Conservation (phyloP, 2,797 vertebrate genomes). For the Telmatherina bonti region DNA sequence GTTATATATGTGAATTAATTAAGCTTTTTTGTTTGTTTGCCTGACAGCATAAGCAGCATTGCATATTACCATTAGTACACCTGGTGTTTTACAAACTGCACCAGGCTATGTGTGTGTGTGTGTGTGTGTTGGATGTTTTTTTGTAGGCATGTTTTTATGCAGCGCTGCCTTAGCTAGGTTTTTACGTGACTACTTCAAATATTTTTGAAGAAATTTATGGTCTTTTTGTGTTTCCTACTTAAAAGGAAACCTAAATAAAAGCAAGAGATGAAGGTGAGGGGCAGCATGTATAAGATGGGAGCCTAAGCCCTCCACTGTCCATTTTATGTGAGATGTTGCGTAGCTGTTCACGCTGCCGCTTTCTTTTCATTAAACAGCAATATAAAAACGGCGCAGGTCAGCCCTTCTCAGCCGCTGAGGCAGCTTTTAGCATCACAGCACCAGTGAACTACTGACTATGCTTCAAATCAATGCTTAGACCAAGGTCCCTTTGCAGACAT, state of each 20-base stretch:
- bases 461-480: constrained; percentile 65
- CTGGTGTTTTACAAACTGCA: constrained; percentile 31
- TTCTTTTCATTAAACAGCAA: constrained; percentile 83
- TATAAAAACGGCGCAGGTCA: constrained; percentile 85
- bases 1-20: background rate
- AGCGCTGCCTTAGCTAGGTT: background rate
- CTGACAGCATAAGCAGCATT: constrained; percentile 18
- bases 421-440: constrained; percentile 68
- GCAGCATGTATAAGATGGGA: constrained; percentile 31
- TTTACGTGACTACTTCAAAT: constrained; percentile 47
- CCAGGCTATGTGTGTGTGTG: background rate
- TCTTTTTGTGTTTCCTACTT: constrained; percentile 37
- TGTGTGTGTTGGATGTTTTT: background rate
- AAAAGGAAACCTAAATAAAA: constrained; percentile 66
- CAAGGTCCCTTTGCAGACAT: constrained; percentile 45
- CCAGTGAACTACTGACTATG: constrained; percentile 46
- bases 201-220: constrained; percentile 66
- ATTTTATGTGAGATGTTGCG: constrained; percentile 51
- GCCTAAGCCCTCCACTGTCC: constrained; percentile 19
- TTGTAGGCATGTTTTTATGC: background rate
- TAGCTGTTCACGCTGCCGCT: constrained; percentile 51
- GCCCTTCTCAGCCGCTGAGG: constrained; percentile 71
- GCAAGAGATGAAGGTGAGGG: constrained; percentile 43
- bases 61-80: constrained; percentile 26
- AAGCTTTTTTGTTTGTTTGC: background rate